Evolutionary conservation across 2,113 vertebrate genomes (phyloP).

Genomic region (Serilophus lunatus): DNA sequence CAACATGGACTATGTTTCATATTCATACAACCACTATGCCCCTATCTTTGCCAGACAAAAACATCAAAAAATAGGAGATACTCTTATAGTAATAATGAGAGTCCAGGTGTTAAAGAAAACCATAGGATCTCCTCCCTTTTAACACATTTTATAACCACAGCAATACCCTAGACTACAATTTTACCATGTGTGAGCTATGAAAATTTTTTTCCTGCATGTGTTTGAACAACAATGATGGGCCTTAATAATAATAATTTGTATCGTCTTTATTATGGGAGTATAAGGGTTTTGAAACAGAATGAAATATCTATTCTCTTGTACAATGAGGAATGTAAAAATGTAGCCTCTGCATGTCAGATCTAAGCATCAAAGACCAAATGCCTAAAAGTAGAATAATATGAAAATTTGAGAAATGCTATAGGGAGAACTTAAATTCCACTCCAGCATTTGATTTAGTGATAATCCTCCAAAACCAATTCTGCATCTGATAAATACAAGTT

Average conservation of each 20-base stretch:
- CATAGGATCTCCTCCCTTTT: not conserved
- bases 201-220: not conserved
- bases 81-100: not conserved
- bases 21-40: not conserved
- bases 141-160: not conserved
- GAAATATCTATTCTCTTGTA: not conserved
- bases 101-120: not conserved
- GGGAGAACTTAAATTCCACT: slow-evolving; percentile 14
- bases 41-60: not conserved
- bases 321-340: not conserved
- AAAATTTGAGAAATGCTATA: not conserved
- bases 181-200: not conserved
- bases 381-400: not conserved
- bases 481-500: slow-evolving; percentile 49
- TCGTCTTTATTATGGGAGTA: not conserved
- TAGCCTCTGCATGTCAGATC: not conserved
- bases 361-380: slow-evolving; percentile 27
- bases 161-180: not conserved
- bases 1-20: not conserved
- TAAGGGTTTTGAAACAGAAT: not conserved
- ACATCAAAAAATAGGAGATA: not conserved
- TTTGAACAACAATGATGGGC: not conserved
- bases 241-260: not conserved
- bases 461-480: slow-evolving; percentile 50
- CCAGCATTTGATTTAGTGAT: slow-evolving; percentile 42